phyloP scores from a whole-genome alignment of 1,140 invertebrate genomes.

The Euwallacea fornicatus region DNA sequence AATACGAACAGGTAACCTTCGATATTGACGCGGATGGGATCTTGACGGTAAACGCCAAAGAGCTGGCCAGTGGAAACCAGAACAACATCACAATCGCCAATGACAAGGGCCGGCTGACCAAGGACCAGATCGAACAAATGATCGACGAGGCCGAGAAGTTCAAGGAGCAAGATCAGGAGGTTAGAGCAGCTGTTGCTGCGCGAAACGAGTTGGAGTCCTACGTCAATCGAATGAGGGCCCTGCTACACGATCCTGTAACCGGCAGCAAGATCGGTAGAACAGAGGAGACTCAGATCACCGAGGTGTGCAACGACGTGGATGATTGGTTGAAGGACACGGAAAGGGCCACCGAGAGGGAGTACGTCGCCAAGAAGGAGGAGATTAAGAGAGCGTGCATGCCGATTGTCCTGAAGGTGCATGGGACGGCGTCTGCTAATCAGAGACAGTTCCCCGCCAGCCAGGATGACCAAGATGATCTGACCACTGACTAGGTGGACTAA shows the following conservation, averaged over 20 bases:
- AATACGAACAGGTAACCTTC: constrained; percentile 53
- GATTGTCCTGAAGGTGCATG: constrained; percentile 57
- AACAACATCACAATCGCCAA: constrained; percentile 58
- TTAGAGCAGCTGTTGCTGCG: constrained; percentile 59
- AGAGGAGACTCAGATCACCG: constrained; percentile 53
- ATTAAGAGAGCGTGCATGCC: constrained; percentile 57
- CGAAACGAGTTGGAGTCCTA: constrained; percentile 74
- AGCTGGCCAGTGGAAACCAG: constrained; percentile 56
- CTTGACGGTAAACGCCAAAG: constrained; percentile 63
- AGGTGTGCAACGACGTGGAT: constrained; percentile 58
- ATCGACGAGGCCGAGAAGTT: constrained; percentile 62
- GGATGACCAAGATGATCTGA: constrained; percentile 60
- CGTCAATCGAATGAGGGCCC: constrained; percentile 69
- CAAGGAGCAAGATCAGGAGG: constrained; percentile 58
- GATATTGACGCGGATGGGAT: constrained; percentile 62
- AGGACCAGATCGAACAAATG: constrained; percentile 60
- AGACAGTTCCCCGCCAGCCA: constrained; percentile 54
- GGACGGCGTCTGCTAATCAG: constrained; percentile 25
- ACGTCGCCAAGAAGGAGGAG: constrained; percentile 61
- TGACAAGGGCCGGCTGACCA: constrained; percentile 53
- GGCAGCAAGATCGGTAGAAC: constrained; percentile 48
- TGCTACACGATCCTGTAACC: constrained; percentile 53
- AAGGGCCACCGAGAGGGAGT: constrained; percentile 62
- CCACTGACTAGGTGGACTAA: constrained; percentile 73
- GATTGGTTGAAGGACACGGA: constrained; percentile 70